Evolutionary conservation across 2,113 vertebrate genomes (phyloP).

Genomic region (Hylia prasina): DNA sequence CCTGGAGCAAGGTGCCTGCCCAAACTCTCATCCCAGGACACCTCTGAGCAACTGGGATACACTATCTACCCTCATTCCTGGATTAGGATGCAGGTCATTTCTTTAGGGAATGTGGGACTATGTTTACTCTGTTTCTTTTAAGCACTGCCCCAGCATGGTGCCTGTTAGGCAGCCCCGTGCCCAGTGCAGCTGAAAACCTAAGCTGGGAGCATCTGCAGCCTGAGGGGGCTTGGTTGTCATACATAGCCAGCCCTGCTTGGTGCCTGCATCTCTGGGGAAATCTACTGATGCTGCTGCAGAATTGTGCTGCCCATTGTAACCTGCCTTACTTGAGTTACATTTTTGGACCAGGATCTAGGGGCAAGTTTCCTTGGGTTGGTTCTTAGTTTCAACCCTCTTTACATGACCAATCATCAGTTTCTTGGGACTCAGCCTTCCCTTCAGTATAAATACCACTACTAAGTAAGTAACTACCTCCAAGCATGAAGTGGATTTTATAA

Average conservation of each 20-base stretch:
- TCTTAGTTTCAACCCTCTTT: background rate
- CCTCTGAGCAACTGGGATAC: background rate
- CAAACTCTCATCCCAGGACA: background rate
- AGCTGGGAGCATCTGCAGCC: background rate
- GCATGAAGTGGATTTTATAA: background rate
- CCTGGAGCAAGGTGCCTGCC: background rate
- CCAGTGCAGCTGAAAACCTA: rapidly evolving
- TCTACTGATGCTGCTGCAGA: background rate
- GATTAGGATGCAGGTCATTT: background rate
- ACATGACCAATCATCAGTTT: background rate
- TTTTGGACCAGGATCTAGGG: background rate
- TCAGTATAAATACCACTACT: background rate
- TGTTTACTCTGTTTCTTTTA: background rate
- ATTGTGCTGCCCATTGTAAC: background rate
- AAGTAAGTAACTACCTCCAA: background rate
- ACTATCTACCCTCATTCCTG: background rate
- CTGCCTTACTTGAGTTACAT: rapidly evolving
- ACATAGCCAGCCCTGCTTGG: background rate
- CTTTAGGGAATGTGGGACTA: background rate
- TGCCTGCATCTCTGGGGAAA: background rate
- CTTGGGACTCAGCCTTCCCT: background rate
- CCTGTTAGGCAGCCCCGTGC: background rate
- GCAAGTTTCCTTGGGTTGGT: background rate
- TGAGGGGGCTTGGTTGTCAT: background rate
- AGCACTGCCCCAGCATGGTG: background rate